Conservation (phyloP, 1,140 invertebrate genomes). For the Atta cephalotes region DNA sequence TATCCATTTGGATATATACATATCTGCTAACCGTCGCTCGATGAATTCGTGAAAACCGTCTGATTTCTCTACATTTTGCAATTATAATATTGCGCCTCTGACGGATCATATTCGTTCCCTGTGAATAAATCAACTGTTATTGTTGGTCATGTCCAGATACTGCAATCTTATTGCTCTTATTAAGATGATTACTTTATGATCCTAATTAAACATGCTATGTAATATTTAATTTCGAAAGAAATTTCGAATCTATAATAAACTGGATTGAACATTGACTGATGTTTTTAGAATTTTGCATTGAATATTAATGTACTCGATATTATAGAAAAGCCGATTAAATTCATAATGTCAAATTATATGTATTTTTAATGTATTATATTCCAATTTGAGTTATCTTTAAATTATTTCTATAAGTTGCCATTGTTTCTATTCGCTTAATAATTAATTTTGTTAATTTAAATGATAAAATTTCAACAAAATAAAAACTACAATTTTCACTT, state of each 20-base stretch:
- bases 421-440: no score
- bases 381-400: no score
- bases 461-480: no score
- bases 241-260: not conserved
- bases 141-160: not conserved
- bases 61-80: conserved; percentile 33
- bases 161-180: conserved; percentile 5
- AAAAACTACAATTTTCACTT: no score
- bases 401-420: no score
- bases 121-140: conserved; percentile 27
- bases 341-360: no score
- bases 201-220: not conserved
- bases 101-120: not conserved
- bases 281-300: not conserved
- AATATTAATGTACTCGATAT: no score
- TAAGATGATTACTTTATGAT: not conserved
- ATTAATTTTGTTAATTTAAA: no score
- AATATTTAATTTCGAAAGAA: not conserved
- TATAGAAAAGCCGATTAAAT: not conserved
- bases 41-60: not conserved
- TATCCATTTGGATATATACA: not conserved
- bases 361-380: no score
- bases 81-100: conserved; percentile 27
- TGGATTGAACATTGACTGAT: no score
- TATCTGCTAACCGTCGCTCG: not conserved